Evolutionary conservation across 2,888 invertebrate genomes (phyloP), one percentile per base, ranked within the genome.

Genomic region (Pycnomerus fuliginosus): DNA sequence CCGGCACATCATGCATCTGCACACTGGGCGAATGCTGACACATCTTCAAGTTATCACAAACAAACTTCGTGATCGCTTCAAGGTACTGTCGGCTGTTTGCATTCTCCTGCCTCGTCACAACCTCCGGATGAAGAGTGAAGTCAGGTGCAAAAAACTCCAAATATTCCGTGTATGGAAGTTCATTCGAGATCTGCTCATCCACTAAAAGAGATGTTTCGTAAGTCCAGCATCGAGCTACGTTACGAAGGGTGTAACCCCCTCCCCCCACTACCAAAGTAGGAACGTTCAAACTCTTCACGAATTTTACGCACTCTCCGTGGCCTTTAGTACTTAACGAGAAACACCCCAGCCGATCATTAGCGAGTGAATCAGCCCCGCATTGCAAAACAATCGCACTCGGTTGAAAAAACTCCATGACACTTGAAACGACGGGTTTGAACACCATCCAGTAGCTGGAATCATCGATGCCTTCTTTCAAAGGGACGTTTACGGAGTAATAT

Each of bases 211-310:
- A 92, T 0, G 99, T 99, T 74, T 99, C 99, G 62, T 96, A 96
- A 0, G 98, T 96, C 99, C 99, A 99, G 70, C 97, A 98, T 2
- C 99, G 80, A 0, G 99, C 98, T 0, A 99, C 98, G 70, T 99
- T 99, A 16, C 95, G 78, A 14, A 97, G 75, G 0, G 97, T 99
- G 70, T 98, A 99, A 1, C 86, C 73, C 1, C 87, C 87, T 4
- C 87, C 79, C 0, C 85, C 85, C 0, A 73, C 71, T 0, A 73
- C 71, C 30, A 73, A 74, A 3, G 96, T 83, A 0, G 99, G 99
- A 3, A 98, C 83, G 65, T 92, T 91, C 10, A 96, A 75, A 47
- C 87, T 89, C 70, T 92, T 89, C 0, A 99, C 95, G 68, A 94
- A 96, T 68, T 91, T 87, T 0, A 99, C 99, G 69, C 99, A 99